Evolutionary conservation across 2,113 vertebrate genomes (phyloP).

Genomic region (Scolopax mira): DNA sequence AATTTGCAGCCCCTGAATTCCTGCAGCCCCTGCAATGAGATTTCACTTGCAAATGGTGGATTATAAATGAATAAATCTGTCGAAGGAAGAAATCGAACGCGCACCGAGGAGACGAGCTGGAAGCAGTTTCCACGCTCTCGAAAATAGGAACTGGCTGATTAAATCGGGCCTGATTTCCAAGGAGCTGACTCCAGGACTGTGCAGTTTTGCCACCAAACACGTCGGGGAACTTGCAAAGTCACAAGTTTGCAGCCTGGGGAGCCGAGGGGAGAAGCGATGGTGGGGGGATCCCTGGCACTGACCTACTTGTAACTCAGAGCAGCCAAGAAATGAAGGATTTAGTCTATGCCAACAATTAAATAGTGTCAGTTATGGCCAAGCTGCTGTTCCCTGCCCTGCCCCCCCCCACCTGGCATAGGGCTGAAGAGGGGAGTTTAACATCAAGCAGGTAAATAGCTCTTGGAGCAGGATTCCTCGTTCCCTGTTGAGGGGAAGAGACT

Average conservation of each 20-base stretch:
- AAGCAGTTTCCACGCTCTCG: neutral
- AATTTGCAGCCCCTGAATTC: neutral
- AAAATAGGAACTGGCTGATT: neutral
- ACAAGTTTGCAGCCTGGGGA: neutral
- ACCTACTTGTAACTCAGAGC: neutral
- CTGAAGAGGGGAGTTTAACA: neutral
- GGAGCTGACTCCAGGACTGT: neutral
- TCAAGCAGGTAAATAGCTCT: neutral
- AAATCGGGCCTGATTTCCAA: neutral
- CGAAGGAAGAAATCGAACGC: neutral
- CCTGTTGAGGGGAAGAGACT: neutral
- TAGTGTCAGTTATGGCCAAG: fast-evolving
- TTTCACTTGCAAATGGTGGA: neutral
- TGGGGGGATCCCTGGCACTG: neutral
- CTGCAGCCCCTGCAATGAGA: fast-evolving
- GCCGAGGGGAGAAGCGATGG: neutral
- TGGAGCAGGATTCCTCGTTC: neutral
- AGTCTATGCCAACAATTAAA: fast-evolving
- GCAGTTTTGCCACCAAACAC: fast-evolving
- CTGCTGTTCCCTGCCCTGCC: neutral
- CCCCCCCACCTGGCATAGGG: neutral
- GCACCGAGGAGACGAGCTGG: neutral
- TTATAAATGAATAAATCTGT: neutral
- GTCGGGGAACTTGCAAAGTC: neutral
- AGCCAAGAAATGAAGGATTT: fast-evolving